phyloP scores from a whole-genome alignment of 2,113 vertebrate genomes.

The Psittacara wagleri region DNA sequence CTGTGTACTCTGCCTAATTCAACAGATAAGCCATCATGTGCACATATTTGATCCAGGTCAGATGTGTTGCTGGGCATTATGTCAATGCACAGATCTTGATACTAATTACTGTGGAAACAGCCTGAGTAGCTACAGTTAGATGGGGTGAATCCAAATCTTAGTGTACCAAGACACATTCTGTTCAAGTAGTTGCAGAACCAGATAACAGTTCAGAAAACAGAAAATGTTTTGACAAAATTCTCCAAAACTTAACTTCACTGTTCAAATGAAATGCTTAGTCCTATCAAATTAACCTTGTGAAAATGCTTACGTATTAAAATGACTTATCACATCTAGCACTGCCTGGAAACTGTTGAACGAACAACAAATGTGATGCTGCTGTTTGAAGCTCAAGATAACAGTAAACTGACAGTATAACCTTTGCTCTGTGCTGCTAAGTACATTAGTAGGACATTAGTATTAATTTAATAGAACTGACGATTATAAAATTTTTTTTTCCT shows the following conservation, averaged over 20 bases:
- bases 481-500: not conserved
- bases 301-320: not conserved
- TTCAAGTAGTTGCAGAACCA: not conserved
- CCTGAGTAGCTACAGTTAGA: not conserved
- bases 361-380: not conserved
- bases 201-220: not conserved
- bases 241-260: not conserved
- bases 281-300: not conserved
- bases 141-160: not conserved
- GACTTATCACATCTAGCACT: not conserved
- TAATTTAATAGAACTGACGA: not conserved
- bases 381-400: not conserved
- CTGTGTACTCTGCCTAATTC: constrained; percentile 21
- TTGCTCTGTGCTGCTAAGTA: not conserved
- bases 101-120: not conserved
- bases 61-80: not conserved
- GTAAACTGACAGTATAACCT: not conserved
- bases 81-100: not conserved
- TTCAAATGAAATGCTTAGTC: not conserved
- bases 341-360: not conserved
- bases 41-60: not conserved
- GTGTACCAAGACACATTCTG: not conserved
- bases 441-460: not conserved
- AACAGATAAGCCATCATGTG: not conserved
- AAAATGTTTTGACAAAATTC: not conserved